phyloP scores from a whole-genome alignment of 2,888 invertebrate species.

The Drosophila aldrichi region DNA sequence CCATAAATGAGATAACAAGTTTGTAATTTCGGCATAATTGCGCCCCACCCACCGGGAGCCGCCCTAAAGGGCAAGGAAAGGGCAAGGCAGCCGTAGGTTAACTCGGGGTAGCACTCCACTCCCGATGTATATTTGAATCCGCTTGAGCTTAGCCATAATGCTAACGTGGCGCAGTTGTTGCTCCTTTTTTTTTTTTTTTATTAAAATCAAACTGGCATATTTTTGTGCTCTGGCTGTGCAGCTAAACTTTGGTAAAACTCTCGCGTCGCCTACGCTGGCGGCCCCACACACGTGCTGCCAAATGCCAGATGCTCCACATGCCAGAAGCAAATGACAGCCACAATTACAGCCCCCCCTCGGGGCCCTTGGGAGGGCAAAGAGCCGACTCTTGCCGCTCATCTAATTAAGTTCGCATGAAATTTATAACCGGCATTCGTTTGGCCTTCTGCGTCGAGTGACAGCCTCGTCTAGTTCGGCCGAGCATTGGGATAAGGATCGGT shows the following conservation, averaged over 20 bases:
- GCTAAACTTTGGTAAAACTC: constrained; percentile 31
- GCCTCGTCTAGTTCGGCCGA: background rate
- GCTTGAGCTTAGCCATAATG: constrained; percentile 7
- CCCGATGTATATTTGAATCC: constrained; percentile 43
- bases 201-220: constrained; percentile 50
- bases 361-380: constrained; percentile 8
- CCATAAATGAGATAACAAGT: constrained; percentile 78
- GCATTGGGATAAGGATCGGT: background rate
- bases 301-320: constrained; percentile 42
- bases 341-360: background rate
- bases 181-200: constrained; percentile 32
- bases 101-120: constrained; percentile 17
- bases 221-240: constrained; percentile 17
- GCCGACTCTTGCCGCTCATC: constrained; percentile 33
- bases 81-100: constrained; percentile 17
- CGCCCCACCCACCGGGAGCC: constrained; percentile 25
- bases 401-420: constrained; percentile 47
- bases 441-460: constrained; percentile 24
- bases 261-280: background rate
- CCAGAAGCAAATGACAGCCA: constrained; percentile 35
- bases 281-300: constrained; percentile 23
- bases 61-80: too few relatives aligned
- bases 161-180: constrained; percentile 37
- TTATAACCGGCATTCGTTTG: constrained; percentile 42
- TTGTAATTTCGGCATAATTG: constrained; percentile 77